Evolutionary conservation across 92 coral and sea anemone genomes (phyloP).

Genomic region (Phenganax marumi): DNA sequence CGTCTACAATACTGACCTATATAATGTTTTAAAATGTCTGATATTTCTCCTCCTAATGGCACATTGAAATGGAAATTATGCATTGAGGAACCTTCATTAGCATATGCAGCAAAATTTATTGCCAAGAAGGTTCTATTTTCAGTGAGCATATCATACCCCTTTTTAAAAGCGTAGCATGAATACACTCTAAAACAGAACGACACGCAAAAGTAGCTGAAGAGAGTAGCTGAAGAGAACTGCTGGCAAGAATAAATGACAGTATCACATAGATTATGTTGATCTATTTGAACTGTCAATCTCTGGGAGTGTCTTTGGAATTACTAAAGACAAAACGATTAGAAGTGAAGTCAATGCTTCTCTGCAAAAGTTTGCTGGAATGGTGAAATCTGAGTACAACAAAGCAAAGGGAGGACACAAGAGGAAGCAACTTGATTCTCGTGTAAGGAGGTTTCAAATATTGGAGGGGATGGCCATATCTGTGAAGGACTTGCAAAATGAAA

Average conservation of each 20-base stretch:
- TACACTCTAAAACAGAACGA: slow-evolving; percentile 42
- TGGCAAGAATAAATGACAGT: slow-evolving; percentile 3
- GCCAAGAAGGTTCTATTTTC: slow-evolving; percentile 60
- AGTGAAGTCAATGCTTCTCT: slow-evolving; percentile 55
- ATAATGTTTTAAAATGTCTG: slow-evolving; percentile 41
- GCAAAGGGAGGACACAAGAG: slow-evolving; percentile 43
- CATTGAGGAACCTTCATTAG: slow-evolving; percentile 59
- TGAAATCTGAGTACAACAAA: slow-evolving; percentile 46
- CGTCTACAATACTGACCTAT: too few relatives aligned
- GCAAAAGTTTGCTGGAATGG: slow-evolving; percentile 56
- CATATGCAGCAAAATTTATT: slow-evolving; percentile 61
- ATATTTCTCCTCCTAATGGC: slow-evolving; percentile 49
- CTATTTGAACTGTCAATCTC: slow-evolving; percentile 56
- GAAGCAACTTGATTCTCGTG: slow-evolving; percentile 49
- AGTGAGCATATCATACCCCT: slow-evolving; percentile 61
- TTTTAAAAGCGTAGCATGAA: slow-evolving; percentile 61
- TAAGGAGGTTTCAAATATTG: slow-evolving; percentile 56
- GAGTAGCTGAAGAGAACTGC: background rate
- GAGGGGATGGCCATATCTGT: slow-evolving; percentile 57
- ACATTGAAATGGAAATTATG: slow-evolving; percentile 53
- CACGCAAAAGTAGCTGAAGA: too few relatives aligned
- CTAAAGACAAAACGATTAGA: slow-evolving; percentile 46
- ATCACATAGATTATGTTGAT: slow-evolving; percentile 44
- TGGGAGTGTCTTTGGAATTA: slow-evolving; percentile 59
- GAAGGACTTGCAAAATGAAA: slow-evolving; percentile 47